Evolutionary conservation across 2,888 invertebrate genomes (phyloP), one percentile per base, ranked within the genome.

Genomic region (Dolichopus griseipennis): DNA sequence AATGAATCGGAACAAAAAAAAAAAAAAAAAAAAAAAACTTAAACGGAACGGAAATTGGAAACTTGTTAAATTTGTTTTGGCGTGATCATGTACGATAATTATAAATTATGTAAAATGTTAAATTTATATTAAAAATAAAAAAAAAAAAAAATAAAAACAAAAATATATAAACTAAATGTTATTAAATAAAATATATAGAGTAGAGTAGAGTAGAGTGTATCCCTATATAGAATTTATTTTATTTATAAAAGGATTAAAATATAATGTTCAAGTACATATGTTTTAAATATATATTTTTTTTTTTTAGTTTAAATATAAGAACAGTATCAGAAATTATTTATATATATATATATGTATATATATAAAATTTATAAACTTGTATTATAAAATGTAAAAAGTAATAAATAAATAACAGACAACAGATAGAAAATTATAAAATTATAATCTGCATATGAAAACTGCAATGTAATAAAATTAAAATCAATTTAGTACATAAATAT

Each of bases 61-160:
- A 12, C 52, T 52, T 52, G 52, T 52, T 52, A 52, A 52, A 52
- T 52, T 52, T 52, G 52, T 52, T 52, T 52, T 52, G 52, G 52
- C 52, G 52, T 52, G 52, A 52, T 52, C 52, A 52, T 52, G 52
- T 52, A 52, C n/a, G 15, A 52, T 52, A 52, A 52, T 52, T 52
- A 52, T 52, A 52, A 52, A 52, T 52, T 52, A 52, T 52, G 52
- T 52, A 52, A 52, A 27, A 52, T 52, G 18, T 52, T 52, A 15
- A 52, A 52, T 15, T 12, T 52, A 37, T 12, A 52, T 18, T 2
- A 52, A n/a, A 15, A 52, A 52, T 10, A 52, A 2, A 7, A 43
- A 43, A 43, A 43, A 43, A 43, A 15, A 43, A 43, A 43, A 43
- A 7, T 10, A 43, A 43, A 43, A 43, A 43, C 4, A 43, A 15